phyloP scores from a whole-genome alignment of 2,888 invertebrate species.

The Corbicula japonica region DNA sequence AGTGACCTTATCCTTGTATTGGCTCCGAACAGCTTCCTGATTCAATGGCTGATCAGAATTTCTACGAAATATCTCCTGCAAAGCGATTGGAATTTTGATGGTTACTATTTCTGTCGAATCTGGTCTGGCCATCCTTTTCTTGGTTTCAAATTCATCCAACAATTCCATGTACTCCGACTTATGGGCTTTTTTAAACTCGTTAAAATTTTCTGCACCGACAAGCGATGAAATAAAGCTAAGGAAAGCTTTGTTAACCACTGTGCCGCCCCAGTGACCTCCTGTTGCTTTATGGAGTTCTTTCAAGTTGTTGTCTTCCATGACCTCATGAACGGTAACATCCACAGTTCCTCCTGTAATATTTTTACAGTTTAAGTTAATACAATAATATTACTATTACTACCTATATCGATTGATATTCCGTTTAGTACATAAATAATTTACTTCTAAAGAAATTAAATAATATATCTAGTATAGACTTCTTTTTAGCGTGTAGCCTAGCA shows the following conservation, averaged over 20 bases:
- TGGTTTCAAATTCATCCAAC: constrained; percentile 33
- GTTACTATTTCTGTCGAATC: constrained; percentile 5
- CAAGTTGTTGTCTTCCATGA: constrained; percentile 17
- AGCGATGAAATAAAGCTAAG: constrained; percentile 14
- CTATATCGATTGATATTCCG: too few species aligned
- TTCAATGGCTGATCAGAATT: not conserved
- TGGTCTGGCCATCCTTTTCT: constrained; percentile 27
- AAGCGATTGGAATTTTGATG: constrained; percentile 9
- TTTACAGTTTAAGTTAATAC: too few species aligned
- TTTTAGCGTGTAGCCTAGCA: too few species aligned
- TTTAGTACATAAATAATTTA: too few species aligned
- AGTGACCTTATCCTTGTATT: not conserved
- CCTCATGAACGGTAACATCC: constrained; percentile 43
- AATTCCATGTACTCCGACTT: constrained; percentile 31
- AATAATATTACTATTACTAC: too few species aligned
- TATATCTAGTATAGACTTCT: too few species aligned
- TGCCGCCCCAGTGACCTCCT: constrained; percentile 38
- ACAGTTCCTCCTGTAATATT: constrained; percentile 49
- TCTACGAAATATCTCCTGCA: not conserved
- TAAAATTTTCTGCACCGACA: constrained; percentile 19
- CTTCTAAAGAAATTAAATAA: too few species aligned
- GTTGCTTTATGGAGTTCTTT: constrained; percentile 36
- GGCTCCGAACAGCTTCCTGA: not conserved
- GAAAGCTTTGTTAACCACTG: constrained; percentile 31
- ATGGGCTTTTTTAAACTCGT: not conserved